A percentile compares a stretch with the other conserved stretches of the same genome.
phyloP scores from a whole-genome alignment of 1,140 invertebrate genomes.

The Phymorhynchus buccinoides region DNA sequence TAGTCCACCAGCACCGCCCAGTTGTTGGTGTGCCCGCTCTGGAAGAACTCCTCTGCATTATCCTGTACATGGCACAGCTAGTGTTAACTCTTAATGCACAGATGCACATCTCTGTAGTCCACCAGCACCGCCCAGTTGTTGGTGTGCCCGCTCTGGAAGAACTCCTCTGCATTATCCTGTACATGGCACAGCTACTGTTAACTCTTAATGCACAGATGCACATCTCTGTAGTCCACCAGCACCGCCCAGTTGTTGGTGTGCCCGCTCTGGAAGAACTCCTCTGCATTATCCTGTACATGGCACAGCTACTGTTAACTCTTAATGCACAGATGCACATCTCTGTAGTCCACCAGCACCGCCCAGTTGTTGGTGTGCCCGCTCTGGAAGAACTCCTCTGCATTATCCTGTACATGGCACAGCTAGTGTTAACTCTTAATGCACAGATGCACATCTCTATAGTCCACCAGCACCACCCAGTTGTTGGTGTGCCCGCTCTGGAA shows the following conservation, averaged over 20 bases:
- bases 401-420: constrained; percentile 53
- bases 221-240: constrained; percentile 94
- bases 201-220: too few species aligned
- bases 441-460: too few species aligned
- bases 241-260: constrained; percentile 99
- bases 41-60: constrained; percentile 67
- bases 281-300: constrained; percentile 54
- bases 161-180: constrained; percentile 62
- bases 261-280: constrained; percentile 71
- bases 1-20: constrained; percentile 99
- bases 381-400: constrained; percentile 68
- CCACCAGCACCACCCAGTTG: constrained; percentile 99
- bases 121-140: constrained; percentile 99
- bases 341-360: constrained; percentile 98
- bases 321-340: too few species aligned
- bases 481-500: constrained; percentile 85
- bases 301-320: too few species aligned
- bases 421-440: too few species aligned
- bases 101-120: too few species aligned
- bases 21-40: constrained; percentile 91
- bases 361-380: constrained; percentile 95
- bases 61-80: constrained; percentile 54
- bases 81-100: too few species aligned
- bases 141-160: constrained; percentile 81
- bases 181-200: too few species aligned